Conservation (phyloP, 2,888 invertebrate genomes). For the Andrena hattorfiana region DNA sequence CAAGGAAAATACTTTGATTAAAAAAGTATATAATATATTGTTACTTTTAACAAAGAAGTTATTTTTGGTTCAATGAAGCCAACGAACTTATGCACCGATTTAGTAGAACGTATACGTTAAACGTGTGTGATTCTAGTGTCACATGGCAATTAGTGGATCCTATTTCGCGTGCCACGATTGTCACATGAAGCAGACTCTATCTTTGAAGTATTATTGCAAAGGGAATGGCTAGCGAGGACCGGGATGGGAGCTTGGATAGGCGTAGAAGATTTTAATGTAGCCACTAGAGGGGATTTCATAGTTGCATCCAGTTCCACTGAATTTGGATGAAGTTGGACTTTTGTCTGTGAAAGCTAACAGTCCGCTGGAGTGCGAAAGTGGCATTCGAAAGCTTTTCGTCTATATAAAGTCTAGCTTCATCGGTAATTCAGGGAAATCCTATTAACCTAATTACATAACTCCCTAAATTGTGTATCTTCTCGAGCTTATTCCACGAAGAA, state of each 20-base stretch:
- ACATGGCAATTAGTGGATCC: constrained; percentile 43
- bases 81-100: too few species aligned
- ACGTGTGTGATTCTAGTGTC: too few species aligned
- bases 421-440: constrained; percentile 42
- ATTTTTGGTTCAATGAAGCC: too few species aligned
- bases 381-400: constrained; percentile 29
- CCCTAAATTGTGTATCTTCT: constrained; percentile 39
- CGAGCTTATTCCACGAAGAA: constrained; percentile 26
- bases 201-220: neutral
- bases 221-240: neutral
- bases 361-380: constrained; percentile 22
- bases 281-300: neutral
- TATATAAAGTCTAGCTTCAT: constrained; percentile 35
- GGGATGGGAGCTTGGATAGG: neutral
- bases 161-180: constrained; percentile 14
- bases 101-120: too few species aligned
- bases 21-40: too few species aligned
- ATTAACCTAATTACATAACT: constrained; percentile 51
- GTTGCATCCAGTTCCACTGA: neutral
- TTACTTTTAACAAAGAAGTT: too few species aligned
- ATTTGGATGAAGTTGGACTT: constrained; percentile 32
- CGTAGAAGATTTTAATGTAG: constrained; percentile 3
- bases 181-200: constrained; percentile 10
- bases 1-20: too few species aligned
- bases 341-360: constrained; percentile 26